Percentiles rank a stretch among this genome's conserved stretches.
phyloP scores from a whole-genome alignment of 2,797 vertebrate genomes.

The Poecilia gillii region DNA sequence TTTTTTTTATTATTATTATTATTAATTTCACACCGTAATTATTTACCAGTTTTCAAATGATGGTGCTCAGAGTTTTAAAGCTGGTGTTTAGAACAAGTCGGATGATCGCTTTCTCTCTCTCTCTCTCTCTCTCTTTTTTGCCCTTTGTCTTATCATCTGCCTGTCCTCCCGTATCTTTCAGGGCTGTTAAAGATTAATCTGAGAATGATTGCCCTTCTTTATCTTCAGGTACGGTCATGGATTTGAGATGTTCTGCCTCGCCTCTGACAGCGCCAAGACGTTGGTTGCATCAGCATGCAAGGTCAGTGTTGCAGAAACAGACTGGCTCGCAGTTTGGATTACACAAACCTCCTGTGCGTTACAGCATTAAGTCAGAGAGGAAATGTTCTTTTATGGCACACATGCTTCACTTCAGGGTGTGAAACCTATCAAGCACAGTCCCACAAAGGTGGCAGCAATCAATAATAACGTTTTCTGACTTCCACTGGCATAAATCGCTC shows the following conservation, averaged over 20 bases:
- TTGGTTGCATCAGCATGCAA: conserved; percentile 95
- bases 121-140: not conserved
- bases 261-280: conserved; percentile 85
- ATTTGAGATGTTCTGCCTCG: conserved; percentile 95
- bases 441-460: not conserved
- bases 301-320: conserved; percentile 77
- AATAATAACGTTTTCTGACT: not conserved
- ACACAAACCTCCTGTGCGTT: not conserved
- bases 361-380: not conserved
- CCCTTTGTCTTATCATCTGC: not conserved
- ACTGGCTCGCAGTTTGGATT: not conserved
- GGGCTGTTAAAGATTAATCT: conserved; percentile 21
- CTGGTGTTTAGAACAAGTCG: not conserved
- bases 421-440: conserved; percentile 3
- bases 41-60: conserved; percentile 1
- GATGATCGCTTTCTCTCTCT: not conserved
- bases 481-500: not conserved
- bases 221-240: conserved; percentile 94
- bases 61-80: not conserved
- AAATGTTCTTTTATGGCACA: not conserved
- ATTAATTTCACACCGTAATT: conserved; percentile 45
- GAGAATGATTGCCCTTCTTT: conserved; percentile 17
- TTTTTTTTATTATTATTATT: conserved; percentile 55
- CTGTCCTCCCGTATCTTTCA: conserved; percentile 26
- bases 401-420: not conserved